These are phyloP conservation scores for Hymenochirus boettgeri DNA, from an alignment of 2,113 vertebrate genomes.

Conservation along the genomic window DNA sequence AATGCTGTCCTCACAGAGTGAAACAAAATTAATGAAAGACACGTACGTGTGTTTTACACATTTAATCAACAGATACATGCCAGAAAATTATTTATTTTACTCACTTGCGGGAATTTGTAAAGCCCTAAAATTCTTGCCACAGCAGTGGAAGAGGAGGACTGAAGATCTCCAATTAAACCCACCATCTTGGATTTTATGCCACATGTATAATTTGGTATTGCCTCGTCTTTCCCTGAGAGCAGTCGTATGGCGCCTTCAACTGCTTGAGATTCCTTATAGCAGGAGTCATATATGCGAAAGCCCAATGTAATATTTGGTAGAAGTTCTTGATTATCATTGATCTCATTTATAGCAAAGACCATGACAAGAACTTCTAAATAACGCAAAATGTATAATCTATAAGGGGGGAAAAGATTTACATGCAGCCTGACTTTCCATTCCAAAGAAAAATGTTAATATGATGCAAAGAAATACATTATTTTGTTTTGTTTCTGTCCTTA, in stretches of 20 bases:
- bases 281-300: constrained; percentile 5
- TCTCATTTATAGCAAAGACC: constrained; percentile 24
- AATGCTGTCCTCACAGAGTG: too few species aligned
- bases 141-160: constrained; percentile 1
- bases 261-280: not conserved
- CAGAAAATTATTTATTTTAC: not conserved
- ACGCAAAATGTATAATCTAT: too few species aligned
- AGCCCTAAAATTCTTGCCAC: constrained; percentile 20
- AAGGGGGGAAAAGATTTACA: too few species aligned
- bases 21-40: too few species aligned
- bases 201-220: constrained; percentile 15
- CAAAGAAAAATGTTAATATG: too few species aligned
- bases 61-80: too few species aligned
- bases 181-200: not conserved
- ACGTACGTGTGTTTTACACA: too few species aligned
- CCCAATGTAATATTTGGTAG: constrained; percentile 26
- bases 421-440: too few species aligned
- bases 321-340: constrained; percentile 12
- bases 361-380: not conserved
- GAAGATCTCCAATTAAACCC: not conserved
- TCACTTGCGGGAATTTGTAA: constrained; percentile 16
- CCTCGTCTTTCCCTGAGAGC: not conserved
- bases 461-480: too few species aligned
- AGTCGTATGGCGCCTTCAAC: not conserved
- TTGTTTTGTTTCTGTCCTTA: too few species aligned